phyloP scores from a whole-genome alignment of 2,113 vertebrate species.

The Parotia lawesii region DNA sequence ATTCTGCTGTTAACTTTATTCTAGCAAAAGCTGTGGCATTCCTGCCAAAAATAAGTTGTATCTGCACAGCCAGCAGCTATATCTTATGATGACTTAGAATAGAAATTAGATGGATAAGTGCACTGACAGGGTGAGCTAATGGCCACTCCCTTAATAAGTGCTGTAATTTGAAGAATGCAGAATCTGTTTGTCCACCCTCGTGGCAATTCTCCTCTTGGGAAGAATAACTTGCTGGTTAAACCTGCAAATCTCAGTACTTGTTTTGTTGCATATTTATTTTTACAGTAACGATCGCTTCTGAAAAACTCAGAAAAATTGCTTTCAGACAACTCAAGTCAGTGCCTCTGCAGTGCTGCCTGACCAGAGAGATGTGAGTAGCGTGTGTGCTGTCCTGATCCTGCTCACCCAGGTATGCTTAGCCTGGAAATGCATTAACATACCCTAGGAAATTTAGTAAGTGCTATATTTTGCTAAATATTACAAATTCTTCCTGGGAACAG shows the following conservation, averaged over 20 bases:
- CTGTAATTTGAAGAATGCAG: conserved; percentile 44
- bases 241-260: neutral
- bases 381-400: neutral
- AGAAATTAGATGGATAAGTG: conserved; percentile 44
- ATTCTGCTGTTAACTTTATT: neutral
- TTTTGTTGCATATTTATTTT: neutral
- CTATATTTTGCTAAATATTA: neutral
- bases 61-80: conserved; percentile 21
- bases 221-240: neutral
- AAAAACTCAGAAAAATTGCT: neutral
- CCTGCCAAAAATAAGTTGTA: conserved; percentile 37
- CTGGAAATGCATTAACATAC: neutral
- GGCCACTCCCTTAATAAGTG: conserved; percentile 46
- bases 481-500: neutral
- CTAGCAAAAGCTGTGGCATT: neutral
- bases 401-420: neutral
- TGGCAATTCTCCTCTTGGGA: conserved; percentile 30
- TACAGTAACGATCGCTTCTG: neutral
- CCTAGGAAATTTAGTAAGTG: neutral
- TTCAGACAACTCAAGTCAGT: neutral
- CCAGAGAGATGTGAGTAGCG: neutral
- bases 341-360: neutral
- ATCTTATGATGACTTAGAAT: conserved; percentile 38
- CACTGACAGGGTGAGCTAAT: conserved; percentile 29
- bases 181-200: conserved; percentile 12